phyloP scores from a whole-genome alignment of 1,140 invertebrate species.

The Caenorhabditis briggsae region DNA sequence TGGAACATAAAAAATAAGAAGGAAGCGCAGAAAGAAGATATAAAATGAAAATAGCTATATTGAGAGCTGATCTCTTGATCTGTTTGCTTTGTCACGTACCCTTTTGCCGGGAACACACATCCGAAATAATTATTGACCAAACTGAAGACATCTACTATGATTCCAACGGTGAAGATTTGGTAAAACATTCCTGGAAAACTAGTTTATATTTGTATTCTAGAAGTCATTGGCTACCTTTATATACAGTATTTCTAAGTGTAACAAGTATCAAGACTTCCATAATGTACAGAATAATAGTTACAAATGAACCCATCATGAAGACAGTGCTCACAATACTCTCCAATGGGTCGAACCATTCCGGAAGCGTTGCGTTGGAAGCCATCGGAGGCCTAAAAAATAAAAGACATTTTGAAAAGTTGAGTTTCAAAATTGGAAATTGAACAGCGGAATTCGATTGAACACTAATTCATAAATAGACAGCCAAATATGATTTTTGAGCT shows the following conservation, averaged over 20 bases:
- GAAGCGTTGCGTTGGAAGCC: constrained; percentile 58
- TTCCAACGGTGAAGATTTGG: constrained; percentile 57
- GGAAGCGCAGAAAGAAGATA: not conserved
- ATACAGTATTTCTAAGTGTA: constrained; percentile 31
- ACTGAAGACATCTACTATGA: constrained; percentile 42
- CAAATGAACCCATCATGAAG: constrained; percentile 43
- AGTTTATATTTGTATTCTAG: too few relatives aligned
- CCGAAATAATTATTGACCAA: constrained; percentile 61
- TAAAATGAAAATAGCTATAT: constrained; percentile 1
- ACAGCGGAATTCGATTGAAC: not conserved
- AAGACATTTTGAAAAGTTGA: not conserved
- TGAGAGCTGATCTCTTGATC: not conserved
- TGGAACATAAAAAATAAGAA: not conserved
- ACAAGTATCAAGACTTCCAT: constrained; percentile 50
- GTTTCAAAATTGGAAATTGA: not conserved
- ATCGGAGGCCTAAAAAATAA: not conserved
- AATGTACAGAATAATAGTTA: constrained; percentile 54
- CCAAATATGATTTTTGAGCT: not conserved
- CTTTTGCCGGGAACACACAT: constrained; percentile 58
- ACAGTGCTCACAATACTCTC: constrained; percentile 52
- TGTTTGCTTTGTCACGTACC: not conserved
- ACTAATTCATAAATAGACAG: not conserved
- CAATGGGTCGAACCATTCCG: constrained; percentile 50
- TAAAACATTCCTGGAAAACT: constrained; percentile 64
- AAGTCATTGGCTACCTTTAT: constrained; percentile 38